Percentiles rank a stretch among this genome's conserved stretches.
Conservation (phyloP, 2,797 vertebrate species). For the Eulemur coronatus region DNA sequence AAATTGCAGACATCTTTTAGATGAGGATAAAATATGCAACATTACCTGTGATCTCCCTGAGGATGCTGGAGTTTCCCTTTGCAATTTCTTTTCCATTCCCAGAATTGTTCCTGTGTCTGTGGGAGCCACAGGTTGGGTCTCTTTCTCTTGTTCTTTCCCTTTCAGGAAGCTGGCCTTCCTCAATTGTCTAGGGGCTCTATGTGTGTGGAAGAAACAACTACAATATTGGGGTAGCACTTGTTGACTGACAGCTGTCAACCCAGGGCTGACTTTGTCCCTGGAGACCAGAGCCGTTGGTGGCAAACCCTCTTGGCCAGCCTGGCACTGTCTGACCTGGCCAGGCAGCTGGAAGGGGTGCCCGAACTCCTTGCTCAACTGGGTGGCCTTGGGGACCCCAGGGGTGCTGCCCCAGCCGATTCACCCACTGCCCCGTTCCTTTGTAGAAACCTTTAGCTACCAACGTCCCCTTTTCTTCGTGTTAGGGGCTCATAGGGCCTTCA, state of each 20-base stretch:
- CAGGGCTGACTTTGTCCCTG: background rate
- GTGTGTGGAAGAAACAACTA: background rate
- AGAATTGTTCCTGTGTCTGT: background rate
- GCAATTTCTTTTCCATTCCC: background rate
- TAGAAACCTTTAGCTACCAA: background rate
- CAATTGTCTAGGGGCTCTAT: background rate
- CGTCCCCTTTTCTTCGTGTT: background rate
- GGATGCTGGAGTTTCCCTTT: background rate
- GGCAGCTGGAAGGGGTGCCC: background rate
- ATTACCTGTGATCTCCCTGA: background rate
- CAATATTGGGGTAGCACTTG: background rate
- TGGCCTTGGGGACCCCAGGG: background rate
- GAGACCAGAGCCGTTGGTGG: background rate
- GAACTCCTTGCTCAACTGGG: background rate
- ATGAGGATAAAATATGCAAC: background rate
- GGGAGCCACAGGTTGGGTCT: too few relatives aligned
- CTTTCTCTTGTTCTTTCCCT: background rate
- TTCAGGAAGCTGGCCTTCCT: background rate
- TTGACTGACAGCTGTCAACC: background rate
- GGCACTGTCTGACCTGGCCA: background rate
- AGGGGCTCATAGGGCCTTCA: background rate
- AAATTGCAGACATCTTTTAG: background rate
- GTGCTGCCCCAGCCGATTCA: background rate
- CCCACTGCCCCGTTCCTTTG: background rate
- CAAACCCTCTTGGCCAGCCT: background rate